Evolutionary conservation across 2,113 vertebrate species (phyloP).

Genomic region (Thamnophis sirtalis): DNA sequence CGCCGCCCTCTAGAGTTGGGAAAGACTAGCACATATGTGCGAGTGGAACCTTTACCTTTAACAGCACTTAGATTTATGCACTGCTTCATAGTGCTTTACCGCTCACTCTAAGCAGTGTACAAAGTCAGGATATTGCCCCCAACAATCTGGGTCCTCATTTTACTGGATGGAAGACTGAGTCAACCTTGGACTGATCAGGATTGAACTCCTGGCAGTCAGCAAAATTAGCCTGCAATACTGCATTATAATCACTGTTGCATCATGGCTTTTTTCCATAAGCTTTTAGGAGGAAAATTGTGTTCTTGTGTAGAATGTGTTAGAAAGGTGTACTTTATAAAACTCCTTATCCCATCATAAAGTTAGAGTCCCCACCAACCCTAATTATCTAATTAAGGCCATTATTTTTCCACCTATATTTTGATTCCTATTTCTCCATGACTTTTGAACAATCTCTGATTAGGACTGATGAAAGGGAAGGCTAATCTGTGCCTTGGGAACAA

Average conservation of each 20-base stretch:
- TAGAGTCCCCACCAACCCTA: background rate
- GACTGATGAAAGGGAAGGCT: background rate
- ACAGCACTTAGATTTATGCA: background rate
- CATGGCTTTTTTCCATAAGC: background rate
- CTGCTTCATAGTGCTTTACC: background rate
- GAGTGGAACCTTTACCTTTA: too few relatives aligned
- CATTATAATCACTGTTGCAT: background rate
- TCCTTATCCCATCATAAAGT: background rate
- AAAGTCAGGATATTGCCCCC: background rate
- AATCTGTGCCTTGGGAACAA: background rate
- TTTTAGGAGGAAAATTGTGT: background rate
- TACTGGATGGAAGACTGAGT: background rate
- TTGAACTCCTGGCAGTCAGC: background rate
- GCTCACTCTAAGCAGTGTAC: background rate
- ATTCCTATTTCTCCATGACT: background rate
- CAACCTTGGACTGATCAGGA: background rate
- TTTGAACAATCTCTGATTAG: background rate
- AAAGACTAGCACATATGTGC: too few relatives aligned
- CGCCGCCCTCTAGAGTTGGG: too few relatives aligned
- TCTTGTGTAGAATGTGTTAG: background rate
- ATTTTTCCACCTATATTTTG: background rate
- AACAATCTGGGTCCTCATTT: background rate
- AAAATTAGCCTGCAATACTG: background rate
- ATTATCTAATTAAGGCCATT: background rate
- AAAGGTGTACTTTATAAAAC: background rate